Evolutionary conservation across 2,113 vertebrate genomes (phyloP).

Genomic region (Colius striatus): DNA sequence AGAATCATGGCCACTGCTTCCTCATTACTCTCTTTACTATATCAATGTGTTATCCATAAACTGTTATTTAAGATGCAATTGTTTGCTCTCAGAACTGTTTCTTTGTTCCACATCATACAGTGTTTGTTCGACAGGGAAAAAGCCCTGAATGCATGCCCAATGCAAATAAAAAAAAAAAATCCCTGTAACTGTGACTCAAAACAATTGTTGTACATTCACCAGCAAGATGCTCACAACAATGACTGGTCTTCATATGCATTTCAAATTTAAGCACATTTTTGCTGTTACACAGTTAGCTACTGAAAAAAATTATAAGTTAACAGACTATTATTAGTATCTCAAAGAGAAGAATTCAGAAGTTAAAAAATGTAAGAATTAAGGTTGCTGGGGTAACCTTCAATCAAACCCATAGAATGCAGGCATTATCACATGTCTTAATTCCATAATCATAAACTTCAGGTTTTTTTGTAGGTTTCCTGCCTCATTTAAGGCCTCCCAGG

Average conservation of each 20-base stretch:
- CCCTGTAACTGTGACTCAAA: background rate
- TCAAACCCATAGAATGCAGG: background rate
- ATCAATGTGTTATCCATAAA: background rate
- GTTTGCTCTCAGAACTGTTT: background rate
- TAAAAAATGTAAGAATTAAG: slow-evolving; percentile 1
- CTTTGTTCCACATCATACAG: background rate
- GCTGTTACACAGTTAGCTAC: background rate
- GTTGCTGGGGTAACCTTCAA: slow-evolving; percentile 36
- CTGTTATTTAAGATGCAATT: background rate
- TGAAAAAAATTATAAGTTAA: background rate
- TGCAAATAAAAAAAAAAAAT: background rate
- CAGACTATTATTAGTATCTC: slow-evolving; percentile 21
- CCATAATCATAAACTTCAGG: background rate
- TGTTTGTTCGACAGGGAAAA: background rate
- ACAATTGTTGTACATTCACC: background rate
- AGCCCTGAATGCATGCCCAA: background rate
- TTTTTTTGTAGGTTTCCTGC: background rate
- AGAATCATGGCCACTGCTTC: background rate
- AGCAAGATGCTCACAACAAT: background rate
- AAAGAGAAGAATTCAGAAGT: slow-evolving; percentile 11
- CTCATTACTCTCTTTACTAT: background rate
- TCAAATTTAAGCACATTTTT: background rate
- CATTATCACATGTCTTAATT: slow-evolving; percentile 8
- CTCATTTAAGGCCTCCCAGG: background rate
- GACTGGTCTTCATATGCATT: background rate